phyloP scores from a whole-genome alignment of 1,140 invertebrate genomes.

The Aphaenogaster ashmeadi region DNA sequence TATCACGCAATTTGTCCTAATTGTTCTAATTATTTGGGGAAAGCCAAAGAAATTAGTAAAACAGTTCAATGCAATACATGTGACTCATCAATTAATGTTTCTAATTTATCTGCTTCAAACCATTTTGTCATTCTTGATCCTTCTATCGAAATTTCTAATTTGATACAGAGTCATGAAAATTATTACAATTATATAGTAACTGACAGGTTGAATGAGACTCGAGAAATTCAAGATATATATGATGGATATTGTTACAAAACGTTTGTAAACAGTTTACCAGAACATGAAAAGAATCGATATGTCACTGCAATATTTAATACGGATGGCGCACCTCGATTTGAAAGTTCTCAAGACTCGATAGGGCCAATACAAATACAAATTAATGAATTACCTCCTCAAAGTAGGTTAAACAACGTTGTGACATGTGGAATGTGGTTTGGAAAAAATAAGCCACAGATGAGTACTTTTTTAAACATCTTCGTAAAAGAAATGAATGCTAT shows the following conservation, averaged over 20 bases:
- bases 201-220: background rate
- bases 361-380: background rate
- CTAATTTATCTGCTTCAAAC: background rate
- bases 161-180: background rate
- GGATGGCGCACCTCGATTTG: background rate
- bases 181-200: background rate
- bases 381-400: background rate
- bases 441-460: background rate
- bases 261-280: background rate
- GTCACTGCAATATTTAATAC: constrained; percentile 5
- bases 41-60: background rate
- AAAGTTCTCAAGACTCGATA: background rate
- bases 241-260: background rate
- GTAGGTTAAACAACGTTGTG: background rate
- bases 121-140: background rate
- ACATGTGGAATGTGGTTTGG: constrained; percentile 1
- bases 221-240: background rate
- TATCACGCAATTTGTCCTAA: background rate
- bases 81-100: background rate
- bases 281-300: background rate
- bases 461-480: background rate
- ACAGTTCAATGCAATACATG: background rate
- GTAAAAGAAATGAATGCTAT: background rate
- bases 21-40: background rate
- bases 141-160: background rate